Percentiles rank a stretch among this genome's conserved stretches.
Evolutionary conservation across 2,888 invertebrate species (phyloP).

Genomic region (Calameuta pallipes): DNA sequence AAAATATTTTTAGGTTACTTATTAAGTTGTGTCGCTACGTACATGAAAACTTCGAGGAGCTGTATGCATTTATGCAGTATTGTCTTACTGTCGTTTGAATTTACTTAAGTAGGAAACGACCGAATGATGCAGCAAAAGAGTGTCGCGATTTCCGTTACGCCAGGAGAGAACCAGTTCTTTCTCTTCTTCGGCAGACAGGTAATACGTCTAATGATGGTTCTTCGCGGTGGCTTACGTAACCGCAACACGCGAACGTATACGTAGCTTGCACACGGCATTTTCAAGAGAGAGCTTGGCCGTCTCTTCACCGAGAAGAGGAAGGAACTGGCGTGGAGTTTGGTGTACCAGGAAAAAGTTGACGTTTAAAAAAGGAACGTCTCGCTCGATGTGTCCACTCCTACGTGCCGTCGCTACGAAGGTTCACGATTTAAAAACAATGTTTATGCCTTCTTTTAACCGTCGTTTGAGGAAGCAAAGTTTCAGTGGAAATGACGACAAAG

Average conservation of each 20-base stretch:
- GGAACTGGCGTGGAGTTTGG: neutral
- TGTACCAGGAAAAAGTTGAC: too few species aligned
- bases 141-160: constrained; percentile 33
- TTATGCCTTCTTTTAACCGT: too few species aligned
- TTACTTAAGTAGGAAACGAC: neutral
- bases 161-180: constrained; percentile 36
- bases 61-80: neutral
- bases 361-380: too few species aligned
- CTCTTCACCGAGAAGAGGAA: neutral
- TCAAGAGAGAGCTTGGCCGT: neutral
- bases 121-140: neutral
- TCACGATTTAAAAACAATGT: too few species aligned
- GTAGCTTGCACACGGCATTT: constrained; percentile 7
- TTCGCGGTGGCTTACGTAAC: constrained; percentile 37
- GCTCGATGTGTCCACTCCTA: too few species aligned
- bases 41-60: neutral
- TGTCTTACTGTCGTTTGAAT: neutral
- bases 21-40: neutral
- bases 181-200: constrained; percentile 6
- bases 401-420: too few species aligned
- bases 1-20: neutral
- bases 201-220: constrained; percentile 10
- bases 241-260: constrained; percentile 39
- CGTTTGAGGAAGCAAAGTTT: too few species aligned
- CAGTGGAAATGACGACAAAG: too few species aligned